Percentiles rank a stretch among this genome's conserved stretches.
phyloP scores from a whole-genome alignment of 2,113 vertebrate species.

The Polypterus bichir region DNA sequence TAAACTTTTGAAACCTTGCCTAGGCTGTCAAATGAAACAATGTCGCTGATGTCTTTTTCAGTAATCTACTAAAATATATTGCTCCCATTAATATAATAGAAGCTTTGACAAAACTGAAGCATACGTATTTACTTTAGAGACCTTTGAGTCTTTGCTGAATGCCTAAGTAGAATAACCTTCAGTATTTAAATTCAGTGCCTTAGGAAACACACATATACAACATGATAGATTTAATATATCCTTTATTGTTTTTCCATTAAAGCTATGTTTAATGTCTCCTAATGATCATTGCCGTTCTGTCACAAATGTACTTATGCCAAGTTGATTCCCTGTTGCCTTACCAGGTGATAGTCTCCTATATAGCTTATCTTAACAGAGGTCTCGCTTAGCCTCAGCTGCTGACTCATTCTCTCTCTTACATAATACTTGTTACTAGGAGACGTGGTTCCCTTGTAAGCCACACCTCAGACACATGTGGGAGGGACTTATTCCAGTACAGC shows the following conservation, averaged over 20 bases:
- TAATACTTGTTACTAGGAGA: no score
- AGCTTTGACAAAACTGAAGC: no score
- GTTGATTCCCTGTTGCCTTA: background rate
- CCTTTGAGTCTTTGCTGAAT: no score
- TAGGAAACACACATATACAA: background rate
- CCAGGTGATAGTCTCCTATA: slow-evolving; percentile 7
- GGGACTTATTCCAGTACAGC: slow-evolving; percentile 2
- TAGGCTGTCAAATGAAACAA: background rate
- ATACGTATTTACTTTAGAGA: no score
- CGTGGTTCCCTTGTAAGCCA: slow-evolving; percentile 19
- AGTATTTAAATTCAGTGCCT: background rate
- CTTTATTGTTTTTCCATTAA: background rate
- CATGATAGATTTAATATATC: background rate
- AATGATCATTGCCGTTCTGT: background rate
- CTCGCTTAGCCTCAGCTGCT: background rate
- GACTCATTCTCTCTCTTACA: no score
- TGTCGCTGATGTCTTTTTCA: background rate
- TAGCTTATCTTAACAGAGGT: slow-evolving; percentile 15
- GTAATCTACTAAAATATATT: background rate
- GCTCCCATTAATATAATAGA: no score
- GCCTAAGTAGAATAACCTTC: background rate
- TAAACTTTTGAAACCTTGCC: no score
- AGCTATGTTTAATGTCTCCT: background rate
- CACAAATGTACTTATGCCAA: background rate
- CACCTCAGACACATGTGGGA: slow-evolving; percentile 10